Evolutionary conservation across 2,797 vertebrate genomes (phyloP).

Genomic region (Phyllotis vaccarum): DNA sequence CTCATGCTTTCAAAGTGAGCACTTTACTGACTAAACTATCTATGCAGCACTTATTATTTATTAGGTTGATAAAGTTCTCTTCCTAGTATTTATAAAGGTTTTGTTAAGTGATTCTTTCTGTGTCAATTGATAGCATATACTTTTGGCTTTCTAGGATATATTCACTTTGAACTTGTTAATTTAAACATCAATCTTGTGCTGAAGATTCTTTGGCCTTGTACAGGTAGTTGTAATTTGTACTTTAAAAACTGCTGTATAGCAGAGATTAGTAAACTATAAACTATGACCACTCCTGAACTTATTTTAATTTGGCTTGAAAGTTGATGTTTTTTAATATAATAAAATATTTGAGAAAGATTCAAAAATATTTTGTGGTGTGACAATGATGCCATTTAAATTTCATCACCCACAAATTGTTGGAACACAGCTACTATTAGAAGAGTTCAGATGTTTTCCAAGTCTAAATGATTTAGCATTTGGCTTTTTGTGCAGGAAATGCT

Average conservation of each 20-base stretch:
- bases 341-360: constrained; percentile 22
- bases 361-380: not conserved
- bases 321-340: constrained; percentile 33
- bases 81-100: not conserved
- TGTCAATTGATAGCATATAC: not conserved
- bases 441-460: not conserved
- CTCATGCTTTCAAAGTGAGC: not conserved
- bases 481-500: not conserved
- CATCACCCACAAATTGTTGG: not conserved
- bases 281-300: not conserved
- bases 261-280: not conserved
- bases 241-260: not conserved
- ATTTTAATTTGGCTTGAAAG: constrained; percentile 8
- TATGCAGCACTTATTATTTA: not conserved
- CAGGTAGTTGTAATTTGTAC: not conserved
- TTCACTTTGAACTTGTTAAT: constrained; percentile 23
- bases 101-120: constrained; percentile 11
- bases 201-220: not conserved
- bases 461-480: not conserved
- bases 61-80: not conserved
- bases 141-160: not conserved
- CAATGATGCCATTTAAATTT: constrained; percentile 1
- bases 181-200: not conserved
- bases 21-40: not conserved
- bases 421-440: not conserved